Evolutionary conservation across 2,113 vertebrate genomes (phyloP).

Genomic region (Oriolus oriolus): DNA sequence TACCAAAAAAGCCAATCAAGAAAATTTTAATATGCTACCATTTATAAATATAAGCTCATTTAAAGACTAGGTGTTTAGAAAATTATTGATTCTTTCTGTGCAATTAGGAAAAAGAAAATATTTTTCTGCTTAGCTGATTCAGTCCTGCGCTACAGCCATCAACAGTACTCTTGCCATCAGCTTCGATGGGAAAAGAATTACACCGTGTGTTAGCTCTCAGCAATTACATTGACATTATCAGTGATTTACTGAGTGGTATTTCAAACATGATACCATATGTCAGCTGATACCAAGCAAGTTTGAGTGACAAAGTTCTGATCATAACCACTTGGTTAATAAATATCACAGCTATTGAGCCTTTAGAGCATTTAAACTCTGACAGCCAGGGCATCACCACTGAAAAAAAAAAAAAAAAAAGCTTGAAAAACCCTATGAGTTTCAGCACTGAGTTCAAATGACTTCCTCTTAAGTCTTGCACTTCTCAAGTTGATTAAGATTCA

Average conservation of each 20-base stretch:
- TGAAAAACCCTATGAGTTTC: background rate
- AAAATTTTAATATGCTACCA: background rate
- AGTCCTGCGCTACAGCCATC: background rate
- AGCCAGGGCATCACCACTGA: background rate
- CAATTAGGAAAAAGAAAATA: background rate
- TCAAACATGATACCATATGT: conserved; percentile 43
- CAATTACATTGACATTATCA: conserved; percentile 60
- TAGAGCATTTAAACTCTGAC: conserved; percentile 21
- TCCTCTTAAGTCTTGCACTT: conserved; percentile 15
- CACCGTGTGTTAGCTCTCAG: conserved; percentile 8
- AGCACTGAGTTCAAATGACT: background rate
- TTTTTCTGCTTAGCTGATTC: background rate
- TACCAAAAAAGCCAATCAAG: background rate
- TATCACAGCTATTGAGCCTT: conserved; percentile 16
- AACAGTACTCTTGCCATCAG: background rate
- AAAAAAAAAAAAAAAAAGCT: background rate
- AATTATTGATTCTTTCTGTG: background rate
- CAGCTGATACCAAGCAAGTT: conserved; percentile 29
- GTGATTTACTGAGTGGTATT: conserved; percentile 55
- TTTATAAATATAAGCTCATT: background rate
- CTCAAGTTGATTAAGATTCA: conserved; percentile 18
- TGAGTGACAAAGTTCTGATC: conserved; percentile 50
- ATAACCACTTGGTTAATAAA: conserved; percentile 49
- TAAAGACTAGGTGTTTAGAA: background rate
- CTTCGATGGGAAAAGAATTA: conserved; percentile 49